phyloP scores from a whole-genome alignment of 2,113 vertebrate species.

The Camelus dromedarius region DNA sequence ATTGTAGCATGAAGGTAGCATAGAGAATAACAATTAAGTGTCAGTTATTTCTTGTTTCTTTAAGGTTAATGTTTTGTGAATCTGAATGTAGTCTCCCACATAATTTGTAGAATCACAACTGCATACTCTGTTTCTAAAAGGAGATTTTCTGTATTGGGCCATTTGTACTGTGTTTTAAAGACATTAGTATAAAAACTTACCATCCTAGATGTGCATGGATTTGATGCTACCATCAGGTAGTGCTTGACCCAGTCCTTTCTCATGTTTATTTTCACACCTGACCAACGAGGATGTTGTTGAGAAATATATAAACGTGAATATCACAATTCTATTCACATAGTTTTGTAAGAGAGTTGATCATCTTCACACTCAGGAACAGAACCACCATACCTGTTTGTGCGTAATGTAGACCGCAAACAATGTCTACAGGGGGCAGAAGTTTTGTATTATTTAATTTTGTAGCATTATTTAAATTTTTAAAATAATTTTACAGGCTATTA shows the following conservation, averaged over 20 bases:
- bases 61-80: not conserved
- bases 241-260: constrained; percentile 31
- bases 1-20: not conserved
- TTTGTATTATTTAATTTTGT: not conserved
- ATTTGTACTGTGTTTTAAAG: not conserved
- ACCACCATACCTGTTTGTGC: not conserved
- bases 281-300: constrained; percentile 33
- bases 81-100: not conserved
- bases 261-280: constrained; percentile 37
- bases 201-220: not conserved
- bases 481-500: not conserved
- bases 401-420: not conserved
- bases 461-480: not conserved
- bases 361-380: not conserved
- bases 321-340: not conserved
- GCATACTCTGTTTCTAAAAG: not conserved
- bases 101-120: not conserved
- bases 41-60: not conserved
- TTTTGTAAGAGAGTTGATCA: not conserved
- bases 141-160: not conserved
- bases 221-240: not conserved
- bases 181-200: constrained; percentile 49
- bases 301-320: not conserved
- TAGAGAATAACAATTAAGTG: not conserved
- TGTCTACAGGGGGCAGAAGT: not conserved